Evolutionary conservation across 2,113 vertebrate genomes (phyloP), one percentile per base, ranked within the genome.

Genomic region (Zapornia atra): DNA sequence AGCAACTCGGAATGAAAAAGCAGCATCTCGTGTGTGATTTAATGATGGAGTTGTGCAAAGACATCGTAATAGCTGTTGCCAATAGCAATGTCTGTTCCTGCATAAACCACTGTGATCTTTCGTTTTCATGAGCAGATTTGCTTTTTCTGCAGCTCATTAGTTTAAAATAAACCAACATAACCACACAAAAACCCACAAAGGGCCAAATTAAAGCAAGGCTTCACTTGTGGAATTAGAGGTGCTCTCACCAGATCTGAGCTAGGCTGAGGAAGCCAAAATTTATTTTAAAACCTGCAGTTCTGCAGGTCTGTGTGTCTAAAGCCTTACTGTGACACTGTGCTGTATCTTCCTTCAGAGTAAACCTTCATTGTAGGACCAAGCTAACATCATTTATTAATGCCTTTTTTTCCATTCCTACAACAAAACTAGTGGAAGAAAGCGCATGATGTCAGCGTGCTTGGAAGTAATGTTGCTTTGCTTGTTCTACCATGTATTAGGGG

Each of bases 401-500:
- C 96, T 98, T 97, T 98, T 98, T 97, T 96, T 92, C 98, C 97
- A 98, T 98, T 97, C 97, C 95, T 96, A 94, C 97, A 95, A 97
- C 95, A 81, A 95, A 98, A 96, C 95, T 97, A 96, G 97, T 98
- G 98, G 97, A 98, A 98, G 97, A 97, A 97, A 96, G 96, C 97
- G 98, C 98, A 98, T 98, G 98, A 93, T 97, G 97, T 98, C 96
- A 89, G 98, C 96, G 97, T 98, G 98, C 98, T 98, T 98, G 98
- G 97, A 97, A 98, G 98, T 99, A 98, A 98, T 98, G 98, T 98
- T 97, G 98, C 98, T 99, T 98, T 98, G 98, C 98, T 99, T 99
- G 98, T 98, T 99, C 98, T 98, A 98, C 98, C 98, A 97, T 98
- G 95, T 97, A 99, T 99, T 98, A 99, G 99, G 99, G 98, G 99